Base-by-base conservation (phyloP, 2,797 vertebrate genomes). In the Aulostomus chinensis region DNA sequence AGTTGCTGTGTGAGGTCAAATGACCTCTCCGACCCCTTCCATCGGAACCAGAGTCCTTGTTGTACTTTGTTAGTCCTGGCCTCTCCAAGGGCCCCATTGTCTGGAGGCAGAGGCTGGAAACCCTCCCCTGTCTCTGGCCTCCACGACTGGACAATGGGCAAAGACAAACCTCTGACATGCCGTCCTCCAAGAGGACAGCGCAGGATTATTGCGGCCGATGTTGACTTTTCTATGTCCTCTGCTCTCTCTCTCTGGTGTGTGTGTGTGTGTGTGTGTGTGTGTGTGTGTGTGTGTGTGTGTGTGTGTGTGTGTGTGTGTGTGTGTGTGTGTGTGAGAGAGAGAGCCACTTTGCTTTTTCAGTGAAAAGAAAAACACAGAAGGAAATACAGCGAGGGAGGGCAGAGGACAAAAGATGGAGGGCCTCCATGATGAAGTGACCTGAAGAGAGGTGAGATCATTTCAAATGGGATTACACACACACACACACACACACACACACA, bases 381-480 rank as follows among this genome's bases (percentile, higher is more conserved):
- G 58, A 83, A 73, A 68, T 59, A 76, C 69, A 69, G 63, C 25
- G 4, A 53, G 48, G 28, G 46, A 57, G 57, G 57, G 29, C 28
- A 58, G 41, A 66, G 59, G 60, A 81, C 72, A 83, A 85, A 84
- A 75, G 77, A 66, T 37, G 39, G 35, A 68, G 71, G 61, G 68
- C 63, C 71, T 77, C 65, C 72, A 69, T 80, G 68, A 85, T 79
- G 81, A 80, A 83, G 78, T 85, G 82, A 80, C 81, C 80, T 83
- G 76, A 87, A 83, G 78, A 85, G 71, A 72, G 79, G 81, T 83
- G 79, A 84, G 78, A 80, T 87, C 80, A 81, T 87, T 78, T 80
- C 58, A 83, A 68, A 81, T 54, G 47, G 57, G 68, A 75, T 82
- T 80, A 76, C 25, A 51, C 46, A 46, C 56, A 46, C 33, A 56